Evolutionary conservation across 2,113 vertebrate genomes (phyloP), one percentile per base, ranked within the genome.

Genomic region (Microcebus jonahi): DNA sequence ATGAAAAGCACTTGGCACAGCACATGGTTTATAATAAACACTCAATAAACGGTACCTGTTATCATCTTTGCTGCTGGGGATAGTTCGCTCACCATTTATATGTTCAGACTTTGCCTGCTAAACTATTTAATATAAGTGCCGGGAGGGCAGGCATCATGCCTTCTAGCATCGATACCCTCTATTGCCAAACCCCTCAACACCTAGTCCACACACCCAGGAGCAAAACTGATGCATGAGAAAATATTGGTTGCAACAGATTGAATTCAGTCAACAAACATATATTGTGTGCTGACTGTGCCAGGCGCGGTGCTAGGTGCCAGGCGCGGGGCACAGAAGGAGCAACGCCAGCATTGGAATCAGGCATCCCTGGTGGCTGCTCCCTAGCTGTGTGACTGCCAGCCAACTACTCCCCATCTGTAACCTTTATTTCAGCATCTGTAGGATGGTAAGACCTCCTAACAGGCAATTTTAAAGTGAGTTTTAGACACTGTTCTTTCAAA

Each of bases 41-140:
- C 91, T 95, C 50, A 97, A 61, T 94, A 92, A 94, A 91, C 73
- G 23, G 68, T 89, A 89, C 67, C 48, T 86, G 53, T 81, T 70
- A 91, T n/a, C 85, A 83, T 90, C 48, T 83, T 91, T 1, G 1
- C 27, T 73, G 18, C 39, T 73, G 59, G 10, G 57, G 42, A 15
- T 81, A 77, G 29, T 87, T 80, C 59, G 48, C 39, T 87, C 23
- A 12, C 70, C 11, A 4, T 80, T 83, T 87, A 75, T 61, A 42
- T 57, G 63, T 59, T 88, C 36, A 83, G 61, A 75, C 42, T 89
- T 88, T 87, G 34, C 71, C 36, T 59, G 6, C 70, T 90, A 65
- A 90, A 50, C 8, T 50, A 57, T 57, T 57, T 57, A 57, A 57
- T 21, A 36, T 86, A 90, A 90, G 27, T 59, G 59, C 68, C 73